Percentiles rank a stretch among this genome's conserved stretches.
Conservation (phyloP, 1,140 invertebrate genomes). For the Diploscapter pachys region DNA sequence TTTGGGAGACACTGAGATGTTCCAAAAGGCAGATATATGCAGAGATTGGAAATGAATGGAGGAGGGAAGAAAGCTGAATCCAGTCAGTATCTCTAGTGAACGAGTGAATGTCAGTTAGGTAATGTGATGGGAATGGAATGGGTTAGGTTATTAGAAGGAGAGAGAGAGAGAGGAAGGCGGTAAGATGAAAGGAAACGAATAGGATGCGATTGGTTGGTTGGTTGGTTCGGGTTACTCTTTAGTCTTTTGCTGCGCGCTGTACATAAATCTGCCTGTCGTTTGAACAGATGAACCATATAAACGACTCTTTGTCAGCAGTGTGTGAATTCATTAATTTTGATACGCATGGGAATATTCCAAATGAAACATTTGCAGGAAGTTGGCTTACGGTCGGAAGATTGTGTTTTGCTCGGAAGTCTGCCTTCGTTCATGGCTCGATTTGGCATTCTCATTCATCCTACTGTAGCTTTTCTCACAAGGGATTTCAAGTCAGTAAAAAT, state of each 20-base stretch:
- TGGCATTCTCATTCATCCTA: constrained; percentile 26
- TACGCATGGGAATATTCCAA: not conserved
- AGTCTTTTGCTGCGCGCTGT: not conserved
- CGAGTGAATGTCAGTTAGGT: not conserved
- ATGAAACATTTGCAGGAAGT: constrained; percentile 23
- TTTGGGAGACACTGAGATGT: not conserved
- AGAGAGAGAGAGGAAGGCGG: not conserved
- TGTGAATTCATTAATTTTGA: not conserved
- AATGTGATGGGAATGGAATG: no score
- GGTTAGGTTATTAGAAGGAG: not conserved
- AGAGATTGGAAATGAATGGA: not conserved
- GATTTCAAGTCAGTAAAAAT: constrained; percentile 1
- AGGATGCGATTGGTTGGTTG: not conserved
- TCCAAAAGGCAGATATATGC: not conserved
- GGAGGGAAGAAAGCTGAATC: not conserved
- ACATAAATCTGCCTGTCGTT: not conserved
- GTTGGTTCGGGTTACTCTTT: not conserved
- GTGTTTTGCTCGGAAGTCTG: constrained; percentile 24
- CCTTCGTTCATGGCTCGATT: constrained; percentile 23
- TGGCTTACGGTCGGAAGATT: constrained; percentile 16
- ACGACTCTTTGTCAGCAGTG: not conserved
- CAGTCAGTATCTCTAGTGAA: not conserved
- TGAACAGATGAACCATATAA: not conserved
- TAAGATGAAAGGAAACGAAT: not conserved
- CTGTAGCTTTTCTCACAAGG: constrained; percentile 16